A percentile compares a stretch with the other conserved stretches of the same genome.
Evolutionary conservation across 2,888 invertebrate species (phyloP).

Genomic region (Scrobipalpa costella): DNA sequence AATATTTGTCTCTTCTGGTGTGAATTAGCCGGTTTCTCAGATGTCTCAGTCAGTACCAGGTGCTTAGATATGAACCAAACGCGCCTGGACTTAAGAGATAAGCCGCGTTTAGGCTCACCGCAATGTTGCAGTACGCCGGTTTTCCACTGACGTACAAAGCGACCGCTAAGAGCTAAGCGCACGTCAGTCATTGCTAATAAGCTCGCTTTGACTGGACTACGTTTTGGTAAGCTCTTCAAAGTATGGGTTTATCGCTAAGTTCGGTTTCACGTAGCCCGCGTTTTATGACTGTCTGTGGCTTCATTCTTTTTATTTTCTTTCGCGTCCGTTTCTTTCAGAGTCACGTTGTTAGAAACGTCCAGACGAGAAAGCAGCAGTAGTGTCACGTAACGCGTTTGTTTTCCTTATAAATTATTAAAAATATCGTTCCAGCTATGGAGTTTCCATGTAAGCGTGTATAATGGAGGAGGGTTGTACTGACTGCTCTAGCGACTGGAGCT

Average conservation of each 20-base stretch:
- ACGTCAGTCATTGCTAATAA: conserved; percentile 17
- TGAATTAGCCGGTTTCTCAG: conserved; percentile 24
- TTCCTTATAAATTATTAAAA: conserved; percentile 26
- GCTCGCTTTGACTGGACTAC: conserved; percentile 4
- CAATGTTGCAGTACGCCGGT: conserved; percentile 13
- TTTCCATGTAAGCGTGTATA: conserved; percentile 25
- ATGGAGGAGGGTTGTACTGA: conserved; percentile 6
- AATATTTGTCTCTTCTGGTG: conserved; percentile 26
- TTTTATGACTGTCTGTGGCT: neutral
- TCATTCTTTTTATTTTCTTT: neutral
- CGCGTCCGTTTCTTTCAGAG: conserved; percentile 1
- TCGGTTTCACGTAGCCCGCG: conserved; percentile 8
- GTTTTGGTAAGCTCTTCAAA: conserved; percentile 7
- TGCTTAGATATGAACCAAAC: conserved; percentile 16
- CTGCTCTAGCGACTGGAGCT: conserved; percentile 37
- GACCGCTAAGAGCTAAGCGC: conserved; percentile 12
- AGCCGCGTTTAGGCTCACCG: conserved; percentile 15
- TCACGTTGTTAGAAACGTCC: conserved; percentile 16
- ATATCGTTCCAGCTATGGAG: conserved; percentile 23
- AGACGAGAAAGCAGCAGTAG: neutral
- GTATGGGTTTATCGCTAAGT: conserved; percentile 12
- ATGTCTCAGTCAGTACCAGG: conserved; percentile 13
- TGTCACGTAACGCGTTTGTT: conserved; percentile 22
- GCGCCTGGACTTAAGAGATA: conserved; percentile 21
- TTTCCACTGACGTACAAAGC: conserved; percentile 12